These are phyloP conservation scores for Scaptomyza flava DNA, from an alignment of 2,888 invertebrate species.

Conservation along the genomic window DNA sequence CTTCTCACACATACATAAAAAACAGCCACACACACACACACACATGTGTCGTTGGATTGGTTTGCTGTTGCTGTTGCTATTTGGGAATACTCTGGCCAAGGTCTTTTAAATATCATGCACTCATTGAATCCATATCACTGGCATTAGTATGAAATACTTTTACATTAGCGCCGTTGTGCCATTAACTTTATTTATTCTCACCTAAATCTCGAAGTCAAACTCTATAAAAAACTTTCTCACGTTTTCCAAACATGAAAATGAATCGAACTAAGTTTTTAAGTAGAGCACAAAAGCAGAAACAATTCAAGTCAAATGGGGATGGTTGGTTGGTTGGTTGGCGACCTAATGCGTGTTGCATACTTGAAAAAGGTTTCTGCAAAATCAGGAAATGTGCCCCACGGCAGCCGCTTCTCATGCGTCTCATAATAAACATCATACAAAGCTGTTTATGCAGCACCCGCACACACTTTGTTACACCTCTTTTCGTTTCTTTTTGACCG, in stretches of 20 bases:
- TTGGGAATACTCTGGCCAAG: conserved; percentile 47
- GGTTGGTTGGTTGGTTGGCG: neutral
- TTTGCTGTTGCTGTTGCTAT: conserved; percentile 20
- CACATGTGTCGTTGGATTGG: conserved; percentile 50
- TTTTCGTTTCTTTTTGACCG: conserved; percentile 12
- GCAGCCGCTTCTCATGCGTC: conserved; percentile 67
- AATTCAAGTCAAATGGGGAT: neutral
- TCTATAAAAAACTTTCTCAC: neutral
- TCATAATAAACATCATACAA: conserved; percentile 71
- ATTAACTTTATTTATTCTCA: neutral
- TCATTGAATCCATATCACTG: conserved; percentile 44
- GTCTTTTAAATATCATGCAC: conserved; percentile 26
- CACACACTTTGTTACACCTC: neutral
- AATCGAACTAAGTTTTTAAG: neutral
- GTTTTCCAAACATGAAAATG: neutral
- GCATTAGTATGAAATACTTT: conserved; percentile 23
- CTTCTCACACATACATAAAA: conserved; percentile 21
- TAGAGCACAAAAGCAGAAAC: neutral
- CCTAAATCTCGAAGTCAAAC: neutral
- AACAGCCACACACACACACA: conserved; percentile 25
- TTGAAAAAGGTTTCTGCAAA: neutral
- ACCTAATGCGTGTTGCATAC: neutral
- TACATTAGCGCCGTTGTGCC: neutral
- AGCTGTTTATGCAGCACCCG: neutral
- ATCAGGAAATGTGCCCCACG: conserved; percentile 62